phyloP scores from a whole-genome alignment of 2,888 invertebrate genomes.

The Timema podura region DNA sequence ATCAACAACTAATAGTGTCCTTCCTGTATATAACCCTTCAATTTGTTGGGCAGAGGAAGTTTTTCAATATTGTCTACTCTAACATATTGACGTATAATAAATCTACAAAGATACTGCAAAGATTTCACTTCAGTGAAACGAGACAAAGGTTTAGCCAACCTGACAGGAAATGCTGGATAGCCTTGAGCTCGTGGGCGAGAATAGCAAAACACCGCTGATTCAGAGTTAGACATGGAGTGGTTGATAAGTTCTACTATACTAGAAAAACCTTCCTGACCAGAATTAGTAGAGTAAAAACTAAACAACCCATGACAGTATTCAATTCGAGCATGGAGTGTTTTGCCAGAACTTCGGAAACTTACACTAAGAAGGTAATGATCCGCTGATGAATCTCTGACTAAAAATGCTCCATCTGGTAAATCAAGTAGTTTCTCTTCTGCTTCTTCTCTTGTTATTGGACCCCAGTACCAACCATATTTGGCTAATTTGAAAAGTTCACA shows the following conservation, averaged over 20 bases:
- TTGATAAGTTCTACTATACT: conserved; percentile 69
- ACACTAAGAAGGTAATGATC: conserved; percentile 65
- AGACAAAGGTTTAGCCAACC: conserved; percentile 69
- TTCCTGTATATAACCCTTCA: conserved; percentile 54
- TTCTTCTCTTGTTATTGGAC: conserved; percentile 65
- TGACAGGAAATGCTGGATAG: conserved; percentile 67
- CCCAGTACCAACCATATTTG: conserved; percentile 71
- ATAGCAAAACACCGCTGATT: conserved; percentile 67
- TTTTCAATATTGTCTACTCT: conserved; percentile 64
- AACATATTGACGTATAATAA: conserved; percentile 65
- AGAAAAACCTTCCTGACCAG: conserved; percentile 52
- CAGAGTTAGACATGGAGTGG: conserved; percentile 67
- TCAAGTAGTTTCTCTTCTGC: conserved; percentile 65
- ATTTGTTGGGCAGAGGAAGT: conserved; percentile 60
- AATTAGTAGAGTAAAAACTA: conserved; percentile 42
- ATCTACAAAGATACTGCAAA: conserved; percentile 68
- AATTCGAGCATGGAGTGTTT: conserved; percentile 69
- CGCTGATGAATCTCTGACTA: conserved; percentile 74
- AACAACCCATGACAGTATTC: conserved; percentile 67
- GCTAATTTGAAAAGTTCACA: conserved; percentile 32
- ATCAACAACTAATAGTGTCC: conserved; percentile 34
- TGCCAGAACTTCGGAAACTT: conserved; percentile 62
- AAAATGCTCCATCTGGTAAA: conserved; percentile 70
- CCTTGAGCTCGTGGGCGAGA: conserved; percentile 62
- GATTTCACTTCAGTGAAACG: conserved; percentile 67